Evolutionary conservation across 2,888 invertebrate genomes (phyloP).

Genomic region (Zygogramma bicolorata): DNA sequence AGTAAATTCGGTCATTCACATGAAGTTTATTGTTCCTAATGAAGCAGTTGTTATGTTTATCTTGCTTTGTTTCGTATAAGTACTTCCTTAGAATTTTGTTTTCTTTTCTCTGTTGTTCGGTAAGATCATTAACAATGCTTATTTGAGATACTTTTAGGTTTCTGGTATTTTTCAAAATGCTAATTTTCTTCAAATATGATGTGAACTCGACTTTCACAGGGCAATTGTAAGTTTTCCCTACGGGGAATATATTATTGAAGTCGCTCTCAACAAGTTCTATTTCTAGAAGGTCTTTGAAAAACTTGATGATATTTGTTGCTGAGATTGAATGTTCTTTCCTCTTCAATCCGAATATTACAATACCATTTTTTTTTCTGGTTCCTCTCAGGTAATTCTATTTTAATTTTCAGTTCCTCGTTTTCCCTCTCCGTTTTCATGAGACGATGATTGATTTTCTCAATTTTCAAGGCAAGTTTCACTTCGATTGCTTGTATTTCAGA

Average conservation of each 20-base stretch:
- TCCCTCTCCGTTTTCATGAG: neutral
- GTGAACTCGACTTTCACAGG: neutral
- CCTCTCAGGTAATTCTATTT: neutral
- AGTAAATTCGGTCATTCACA: neutral
- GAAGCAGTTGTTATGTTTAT: conserved; percentile 1
- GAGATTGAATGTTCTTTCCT: neutral
- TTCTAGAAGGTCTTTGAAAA: neutral
- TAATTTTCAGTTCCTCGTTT: neutral
- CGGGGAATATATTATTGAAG: neutral
- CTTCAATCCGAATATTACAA: neutral
- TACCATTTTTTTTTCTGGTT: neutral
- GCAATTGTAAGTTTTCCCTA: neutral
- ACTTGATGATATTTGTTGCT: neutral
- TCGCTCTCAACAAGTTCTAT: neutral
- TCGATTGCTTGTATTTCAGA: neutral
- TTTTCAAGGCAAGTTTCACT: neutral
- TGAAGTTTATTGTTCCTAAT: neutral
- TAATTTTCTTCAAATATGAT: neutral
- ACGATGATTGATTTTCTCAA: neutral
- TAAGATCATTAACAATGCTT: neutral
- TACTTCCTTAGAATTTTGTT: neutral
- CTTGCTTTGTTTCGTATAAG: neutral
- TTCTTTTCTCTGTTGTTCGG: neutral
- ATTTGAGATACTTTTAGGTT: neutral
- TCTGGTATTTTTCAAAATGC: neutral